Base-by-base conservation (phyloP, 2,888 invertebrate genomes). In the Tanaodytes sp. region DNA sequence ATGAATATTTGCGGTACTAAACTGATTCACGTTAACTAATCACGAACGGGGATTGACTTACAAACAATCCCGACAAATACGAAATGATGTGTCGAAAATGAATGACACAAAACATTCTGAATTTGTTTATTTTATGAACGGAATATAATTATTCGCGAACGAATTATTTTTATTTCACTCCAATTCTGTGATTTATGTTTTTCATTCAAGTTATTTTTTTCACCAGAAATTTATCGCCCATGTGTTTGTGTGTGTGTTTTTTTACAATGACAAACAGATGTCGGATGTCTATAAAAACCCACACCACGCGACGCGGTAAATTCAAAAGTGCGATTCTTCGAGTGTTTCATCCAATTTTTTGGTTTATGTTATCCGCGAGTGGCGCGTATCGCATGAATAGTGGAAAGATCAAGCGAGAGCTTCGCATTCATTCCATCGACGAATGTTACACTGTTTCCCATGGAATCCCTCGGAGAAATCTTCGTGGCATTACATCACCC, bases 401-500 rank as follows among this genome's bases (percentile, higher is more conserved):
- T 54, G 68, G 43, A 54, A 70, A 63, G 72, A 73, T 69, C 61
- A 71, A 73, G 71, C 54, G 62, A 55, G 64, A 59, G 73, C 58
- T 64, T 51, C 71, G 58, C 70, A 59, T 66, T 70, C 55, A 68
- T 73, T 69, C 67, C 66, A 76, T 77, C 75, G 76, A 73, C 67
- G 73, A 74, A 70, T 67, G 72, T 64, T 59, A 72, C 76, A 68
- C 71, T 69, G 63, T 70, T 68, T 61, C 8, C 62, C 45, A 59
- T 64, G 51, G 73, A 82, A 83, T 81, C 80, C 84, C 83, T 83
- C 76, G 76, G 84, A 84, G 84, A 84, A 84, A 84, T 84, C 83
- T 84, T 81, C 80, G 67, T 67, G 73, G 79, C 78, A 73, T 79
- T 82, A 80, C 80, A 84, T 83, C 84, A 81, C 78, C 77, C 65